Evolutionary conservation across 2,888 invertebrate species (phyloP).

Genomic region (Esperia sulphurella): DNA sequence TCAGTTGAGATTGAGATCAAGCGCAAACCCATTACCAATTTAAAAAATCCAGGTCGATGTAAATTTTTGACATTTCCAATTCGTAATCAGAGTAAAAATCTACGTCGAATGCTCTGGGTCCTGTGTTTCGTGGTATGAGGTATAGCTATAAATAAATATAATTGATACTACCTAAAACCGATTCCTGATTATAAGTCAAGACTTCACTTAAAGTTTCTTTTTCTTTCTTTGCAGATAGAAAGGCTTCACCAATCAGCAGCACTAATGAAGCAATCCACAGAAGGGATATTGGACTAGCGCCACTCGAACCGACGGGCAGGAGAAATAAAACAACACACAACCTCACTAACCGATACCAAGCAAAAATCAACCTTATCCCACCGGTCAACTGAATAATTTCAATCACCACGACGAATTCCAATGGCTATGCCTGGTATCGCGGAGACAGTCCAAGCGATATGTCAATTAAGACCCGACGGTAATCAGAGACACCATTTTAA

Average conservation of each 20-base stretch:
- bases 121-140: no score
- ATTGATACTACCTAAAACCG: not conserved
- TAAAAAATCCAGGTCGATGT: no score
- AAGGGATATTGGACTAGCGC: conserved; percentile 72
- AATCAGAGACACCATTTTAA: conserved; percentile 56
- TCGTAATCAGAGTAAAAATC: no score
- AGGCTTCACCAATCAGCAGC: conserved; percentile 58
- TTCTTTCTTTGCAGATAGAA: conserved; percentile 65
- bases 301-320: conserved; percentile 50
- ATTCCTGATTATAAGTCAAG: not conserved
- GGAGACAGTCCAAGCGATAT: conserved; percentile 61
- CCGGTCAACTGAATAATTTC: conserved; percentile 33
- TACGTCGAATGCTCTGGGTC: no score
- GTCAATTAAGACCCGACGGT: conserved; percentile 63
- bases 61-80: no score
- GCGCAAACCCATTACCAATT: no score
- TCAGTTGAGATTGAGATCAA: no score
- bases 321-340: conserved; percentile 64
- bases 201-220: conserved; percentile 35
- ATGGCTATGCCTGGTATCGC: conserved; percentile 57
- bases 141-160: no score
- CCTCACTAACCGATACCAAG: conserved; percentile 28
- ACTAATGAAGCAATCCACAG: conserved; percentile 75
- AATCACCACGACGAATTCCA: conserved; percentile 40
- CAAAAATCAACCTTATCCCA: conserved; percentile 46